Percentiles rank a stretch among this genome's conserved stretches.
phyloP scores from a whole-genome alignment of 2,113 vertebrate species.

The Notiomystis cincta region DNA sequence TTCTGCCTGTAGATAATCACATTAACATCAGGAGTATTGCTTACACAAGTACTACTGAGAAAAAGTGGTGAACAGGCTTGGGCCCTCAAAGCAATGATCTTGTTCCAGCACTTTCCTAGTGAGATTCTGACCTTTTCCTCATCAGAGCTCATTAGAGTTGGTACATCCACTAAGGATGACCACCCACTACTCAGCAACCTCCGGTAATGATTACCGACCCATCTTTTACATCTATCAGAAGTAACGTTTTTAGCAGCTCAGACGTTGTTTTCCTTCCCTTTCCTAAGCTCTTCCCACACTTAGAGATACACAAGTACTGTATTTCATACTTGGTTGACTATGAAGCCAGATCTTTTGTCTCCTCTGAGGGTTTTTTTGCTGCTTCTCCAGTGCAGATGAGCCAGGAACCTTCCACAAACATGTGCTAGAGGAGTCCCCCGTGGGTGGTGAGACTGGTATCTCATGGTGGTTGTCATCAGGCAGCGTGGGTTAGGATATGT shows the following conservation, averaged over 20 bases:
- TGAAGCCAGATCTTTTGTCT: neutral
- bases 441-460: neutral
- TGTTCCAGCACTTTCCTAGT: neutral
- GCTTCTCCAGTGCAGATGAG: neutral
- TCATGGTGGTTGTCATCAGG: neutral
- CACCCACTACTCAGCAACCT: neutral
- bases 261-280: neutral
- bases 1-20: constrained; percentile 25
- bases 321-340: neutral
- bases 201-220: neutral
- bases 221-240: neutral
- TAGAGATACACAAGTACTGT: neutral
- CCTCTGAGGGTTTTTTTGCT: neutral
- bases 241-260: neutral
- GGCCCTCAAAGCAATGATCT: neutral
- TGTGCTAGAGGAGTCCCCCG: neutral
- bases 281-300: neutral
- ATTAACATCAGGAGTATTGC: constrained; percentile 21
- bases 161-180: neutral
- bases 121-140: constrained; percentile 1
- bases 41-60: constrained; percentile 28
- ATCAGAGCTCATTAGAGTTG: neutral
- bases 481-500: neutral
- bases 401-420: neutral
- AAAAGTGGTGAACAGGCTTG: neutral